A percentile compares a stretch with the other conserved stretches of the same genome.
Conservation (phyloP, 2,113 vertebrate species). For the Syngnathus floridae region DNA sequence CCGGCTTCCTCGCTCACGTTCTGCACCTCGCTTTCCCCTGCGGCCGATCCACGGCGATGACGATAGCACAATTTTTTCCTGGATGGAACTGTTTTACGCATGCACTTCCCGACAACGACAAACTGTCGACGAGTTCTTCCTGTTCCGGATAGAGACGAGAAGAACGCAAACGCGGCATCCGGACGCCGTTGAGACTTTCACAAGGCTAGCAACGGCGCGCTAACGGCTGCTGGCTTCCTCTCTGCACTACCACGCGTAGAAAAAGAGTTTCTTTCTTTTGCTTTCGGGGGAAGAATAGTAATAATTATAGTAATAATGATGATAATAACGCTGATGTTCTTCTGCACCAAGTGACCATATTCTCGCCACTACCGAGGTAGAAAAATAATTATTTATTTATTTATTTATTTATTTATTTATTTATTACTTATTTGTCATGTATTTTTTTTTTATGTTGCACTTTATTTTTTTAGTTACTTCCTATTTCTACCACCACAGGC, state of each 20-base stretch:
- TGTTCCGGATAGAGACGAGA: conserved; percentile 58
- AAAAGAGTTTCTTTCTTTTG: conserved; percentile 47
- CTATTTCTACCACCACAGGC: conserved; percentile 73
- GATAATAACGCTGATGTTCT: conserved; percentile 63
- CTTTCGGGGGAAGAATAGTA: conserved; percentile 51
- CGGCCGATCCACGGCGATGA: conserved; percentile 52
- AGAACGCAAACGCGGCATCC: conserved; percentile 43
- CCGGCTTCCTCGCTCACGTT: conserved; percentile 36
- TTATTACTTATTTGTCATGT: conserved; percentile 42
- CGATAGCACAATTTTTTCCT: conserved; percentile 74
- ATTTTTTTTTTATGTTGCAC: conserved; percentile 60
- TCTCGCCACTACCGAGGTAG: conserved; percentile 62
- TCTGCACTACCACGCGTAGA: conserved; percentile 61
- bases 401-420: conserved; percentile 41
- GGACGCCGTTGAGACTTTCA: conserved; percentile 37
- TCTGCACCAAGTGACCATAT: conserved; percentile 71
- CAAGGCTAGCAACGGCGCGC: conserved; percentile 41
- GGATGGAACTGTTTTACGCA: conserved; percentile 71
- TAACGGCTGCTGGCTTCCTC: conserved; percentile 52
- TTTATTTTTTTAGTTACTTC: conserved; percentile 65
- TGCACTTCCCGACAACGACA: conserved; percentile 59
- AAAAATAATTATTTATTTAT: conserved; percentile 29
- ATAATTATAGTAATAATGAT: conserved; percentile 44
- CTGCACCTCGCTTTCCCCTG: conserved; percentile 31
- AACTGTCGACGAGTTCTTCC: conserved; percentile 52